A percentile compares a stretch with the other conserved stretches of the same genome.
Evolutionary conservation across 2,888 invertebrate species (phyloP).

Genomic region (Dasypogon diadema): DNA sequence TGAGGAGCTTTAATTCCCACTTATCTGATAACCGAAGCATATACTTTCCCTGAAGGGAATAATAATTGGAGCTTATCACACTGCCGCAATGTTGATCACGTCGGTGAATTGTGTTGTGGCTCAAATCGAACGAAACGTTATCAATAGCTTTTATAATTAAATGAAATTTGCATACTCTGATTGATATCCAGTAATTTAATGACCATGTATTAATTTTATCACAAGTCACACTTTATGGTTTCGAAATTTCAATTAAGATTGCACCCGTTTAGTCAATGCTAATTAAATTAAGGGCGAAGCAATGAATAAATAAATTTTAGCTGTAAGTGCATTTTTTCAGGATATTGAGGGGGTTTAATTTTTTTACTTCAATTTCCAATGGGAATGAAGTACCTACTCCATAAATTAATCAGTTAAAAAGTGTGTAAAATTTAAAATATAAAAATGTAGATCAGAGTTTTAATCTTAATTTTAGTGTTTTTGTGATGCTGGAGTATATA

Average conservation of each 20-base stretch:
- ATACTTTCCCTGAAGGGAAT: constrained; percentile 36
- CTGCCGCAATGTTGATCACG: constrained; percentile 46
- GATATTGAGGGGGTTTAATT: no score
- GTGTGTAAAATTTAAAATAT: no score
- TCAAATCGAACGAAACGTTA: constrained; percentile 32
- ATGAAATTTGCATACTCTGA: constrained; percentile 49
- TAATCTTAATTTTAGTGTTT: no score
- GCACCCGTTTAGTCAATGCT: constrained; percentile 14
- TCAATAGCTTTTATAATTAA: constrained; percentile 47
- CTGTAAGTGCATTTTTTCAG: not conserved
- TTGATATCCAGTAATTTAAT: constrained; percentile 48
- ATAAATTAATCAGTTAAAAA: no score
- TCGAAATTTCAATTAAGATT: constrained; percentile 44
- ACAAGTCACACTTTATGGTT: constrained; percentile 35
- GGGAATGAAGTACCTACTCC: no score
- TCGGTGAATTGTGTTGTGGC: constrained; percentile 26
- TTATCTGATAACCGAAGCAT: constrained; percentile 28
- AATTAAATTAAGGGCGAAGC: constrained; percentile 17
- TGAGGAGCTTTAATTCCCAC: constrained; percentile 36
- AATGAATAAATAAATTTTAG: not conserved
- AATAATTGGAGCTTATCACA: constrained; percentile 46
- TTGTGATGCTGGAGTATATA: no score
- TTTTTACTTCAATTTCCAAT: no score
- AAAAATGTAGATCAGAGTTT: no score
- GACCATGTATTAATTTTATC: constrained; percentile 36